Conservation (phyloP, 2,113 vertebrate genomes). For the Erythrolamprus reginae region DNA sequence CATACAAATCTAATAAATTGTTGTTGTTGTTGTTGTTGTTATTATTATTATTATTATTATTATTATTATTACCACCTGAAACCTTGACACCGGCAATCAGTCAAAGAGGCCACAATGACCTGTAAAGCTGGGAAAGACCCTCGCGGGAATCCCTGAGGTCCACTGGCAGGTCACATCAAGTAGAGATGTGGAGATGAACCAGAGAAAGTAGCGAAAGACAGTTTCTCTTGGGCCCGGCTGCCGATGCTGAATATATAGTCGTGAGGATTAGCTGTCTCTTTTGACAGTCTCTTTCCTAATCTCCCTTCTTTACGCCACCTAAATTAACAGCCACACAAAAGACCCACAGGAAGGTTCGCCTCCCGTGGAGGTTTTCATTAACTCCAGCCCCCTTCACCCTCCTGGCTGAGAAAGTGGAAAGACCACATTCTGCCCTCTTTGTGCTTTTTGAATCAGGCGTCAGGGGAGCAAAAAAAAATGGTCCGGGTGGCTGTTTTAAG, state of each 20-base stretch:
- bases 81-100: too few species aligned
- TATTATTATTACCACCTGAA: too few species aligned
- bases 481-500: neutral
- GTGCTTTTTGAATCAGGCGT: neutral
- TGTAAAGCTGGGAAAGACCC: neutral
- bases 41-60: too few species aligned
- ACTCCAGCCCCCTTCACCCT: too few species aligned
- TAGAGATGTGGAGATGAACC: neutral
- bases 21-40: too few species aligned
- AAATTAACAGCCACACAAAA: neutral
- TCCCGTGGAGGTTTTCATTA: neutral
- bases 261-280: neutral
- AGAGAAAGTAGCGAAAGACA: neutral
- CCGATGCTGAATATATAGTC: neutral
- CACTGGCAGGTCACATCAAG: neutral
- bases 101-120: neutral
- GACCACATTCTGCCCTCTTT: neutral
- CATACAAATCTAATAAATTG: too few species aligned
- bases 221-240: neutral
- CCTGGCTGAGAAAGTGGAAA: neutral
- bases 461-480: neutral
- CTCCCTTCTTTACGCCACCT: neutral
- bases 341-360: neutral
- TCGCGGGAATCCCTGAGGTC: neutral
- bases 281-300: neutral